Percentiles rank a stretch among this genome's conserved stretches.
Evolutionary conservation across 2,888 invertebrate species (phyloP).

Genomic region (Hypolimnas misippus): DNA sequence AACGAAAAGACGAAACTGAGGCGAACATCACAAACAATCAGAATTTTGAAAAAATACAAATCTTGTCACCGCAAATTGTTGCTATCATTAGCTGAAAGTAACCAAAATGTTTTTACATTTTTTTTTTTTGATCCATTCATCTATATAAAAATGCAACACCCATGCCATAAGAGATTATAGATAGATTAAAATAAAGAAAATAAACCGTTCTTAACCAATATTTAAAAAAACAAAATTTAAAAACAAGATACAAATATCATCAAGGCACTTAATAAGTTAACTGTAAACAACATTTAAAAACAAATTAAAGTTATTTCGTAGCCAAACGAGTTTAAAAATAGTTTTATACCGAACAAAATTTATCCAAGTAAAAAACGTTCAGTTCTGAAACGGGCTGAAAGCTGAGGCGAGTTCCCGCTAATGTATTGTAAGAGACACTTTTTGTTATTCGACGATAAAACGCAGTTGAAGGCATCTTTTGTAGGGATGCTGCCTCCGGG

Average conservation of each 20-base stretch:
- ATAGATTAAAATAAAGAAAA: too few relatives aligned
- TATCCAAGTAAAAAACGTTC: not conserved
- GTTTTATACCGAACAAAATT: slow-evolving; percentile 6
- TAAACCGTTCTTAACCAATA: too few relatives aligned
- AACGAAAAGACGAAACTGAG: too few relatives aligned
- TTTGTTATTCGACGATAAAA: slow-evolving; percentile 23
- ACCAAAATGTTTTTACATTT: too few relatives aligned
- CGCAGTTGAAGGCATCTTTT: slow-evolving; percentile 25
- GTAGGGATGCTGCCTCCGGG: slow-evolving; percentile 9
- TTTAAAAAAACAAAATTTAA: not conserved
- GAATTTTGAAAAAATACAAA: too few relatives aligned
- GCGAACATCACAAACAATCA: too few relatives aligned
- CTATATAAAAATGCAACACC: too few relatives aligned
- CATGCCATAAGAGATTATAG: too few relatives aligned
- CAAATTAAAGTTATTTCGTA: not conserved
- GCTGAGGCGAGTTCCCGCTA: slow-evolving; percentile 16
- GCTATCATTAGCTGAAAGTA: too few relatives aligned
- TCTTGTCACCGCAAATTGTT: too few relatives aligned
- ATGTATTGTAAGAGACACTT: slow-evolving; percentile 23
- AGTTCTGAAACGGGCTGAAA: not conserved
- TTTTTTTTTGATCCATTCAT: too few relatives aligned
- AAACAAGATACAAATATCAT: not conserved
- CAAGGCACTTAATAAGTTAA: not conserved
- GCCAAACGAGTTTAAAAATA: slow-evolving; percentile 1
- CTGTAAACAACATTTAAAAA: not conserved